Base-by-base conservation (phyloP, 2,888 invertebrate genomes). In the Ligdia adustata region DNA sequence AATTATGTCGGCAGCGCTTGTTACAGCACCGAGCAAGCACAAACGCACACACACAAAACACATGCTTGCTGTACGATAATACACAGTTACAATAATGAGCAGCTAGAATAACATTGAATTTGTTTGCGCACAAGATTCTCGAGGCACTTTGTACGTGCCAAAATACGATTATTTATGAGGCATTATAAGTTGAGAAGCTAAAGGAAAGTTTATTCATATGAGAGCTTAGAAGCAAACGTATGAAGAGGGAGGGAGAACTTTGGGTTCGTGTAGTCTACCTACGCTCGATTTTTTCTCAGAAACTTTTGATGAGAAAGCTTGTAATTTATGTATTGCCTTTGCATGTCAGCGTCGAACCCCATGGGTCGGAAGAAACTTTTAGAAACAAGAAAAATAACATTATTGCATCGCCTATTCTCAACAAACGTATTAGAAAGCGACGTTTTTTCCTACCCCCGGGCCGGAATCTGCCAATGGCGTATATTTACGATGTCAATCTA, bases 401-500 rank as follows among this genome's bases (percentile, higher is more conserved):
- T n/a, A 27, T 18, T 27, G 26, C 28, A 46, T 12, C 29, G 40
- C 9, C 16, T 34, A 22, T 29, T 18, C 26, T 15, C 1, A 31
- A 34, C 34, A 29, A 41, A 12, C n/a, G 20, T 20, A 24, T 35
- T 35, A 18, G 7, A 31, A 46, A 46, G 34, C 35, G 44, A 53
- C 46, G 50, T 31, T 50, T 47, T 52, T 45, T 26, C 26, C 18
- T 39, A n/a, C n/a, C 41, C 22, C 29, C 27, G 62, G 62, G 58
- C 66, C 63, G 71, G 69, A 72, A 75, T 74, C 66, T 67, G 61
- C 64, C 65, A 67, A 69, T 69, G 64, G 67, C 60, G 73, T 69
- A 80, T 78, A 82, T 82, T 82, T 83, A 84, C 79, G 80, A 78
- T 74, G 75, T 79, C 82, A 80, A 82, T 82, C 76, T 69, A 69